Conservation (phyloP, 1,140 invertebrate species). For the Leptopilina boulardi region DNA sequence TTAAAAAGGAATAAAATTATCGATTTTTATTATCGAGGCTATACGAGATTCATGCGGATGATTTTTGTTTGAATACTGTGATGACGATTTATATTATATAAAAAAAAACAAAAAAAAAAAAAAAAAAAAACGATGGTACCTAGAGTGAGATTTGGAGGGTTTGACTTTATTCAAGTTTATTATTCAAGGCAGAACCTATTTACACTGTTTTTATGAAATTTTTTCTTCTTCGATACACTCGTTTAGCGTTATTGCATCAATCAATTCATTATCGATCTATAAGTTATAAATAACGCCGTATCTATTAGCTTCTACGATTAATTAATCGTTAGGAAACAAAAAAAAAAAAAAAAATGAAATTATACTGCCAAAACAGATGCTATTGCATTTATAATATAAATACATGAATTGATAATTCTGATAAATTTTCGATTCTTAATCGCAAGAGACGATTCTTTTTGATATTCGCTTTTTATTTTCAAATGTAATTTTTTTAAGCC, state of each 20-base stretch:
- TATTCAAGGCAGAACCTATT: constrained; percentile 55
- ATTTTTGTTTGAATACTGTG: constrained; percentile 56
- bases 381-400: constrained; percentile 63
- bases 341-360: constrained; percentile 48
- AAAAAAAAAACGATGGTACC: constrained; percentile 44
- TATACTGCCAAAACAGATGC: constrained; percentile 73
- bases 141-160: constrained; percentile 6
- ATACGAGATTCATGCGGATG: constrained; percentile 38
- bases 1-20: not conserved
- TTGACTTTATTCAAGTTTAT: constrained; percentile 47
- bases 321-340: not conserved
- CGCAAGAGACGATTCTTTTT: constrained; percentile 58
- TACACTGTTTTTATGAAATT: constrained; percentile 57
- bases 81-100: constrained; percentile 51
- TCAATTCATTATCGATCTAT: constrained; percentile 34
- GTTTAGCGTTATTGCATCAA: constrained; percentile 43
- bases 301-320: constrained; percentile 30
- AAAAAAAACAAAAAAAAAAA: too few relatives aligned
- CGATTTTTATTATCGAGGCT: constrained; percentile 19
- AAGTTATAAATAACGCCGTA: constrained; percentile 27
- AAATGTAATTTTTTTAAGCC: constrained; percentile 50
- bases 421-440: constrained; percentile 56
- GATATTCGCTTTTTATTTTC: constrained; percentile 65
- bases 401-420: constrained; percentile 60
- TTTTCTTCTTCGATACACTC: constrained; percentile 52